Evolutionary conservation across 1,140 invertebrate species (phyloP).

Genomic region (Papilio polytes): DNA sequence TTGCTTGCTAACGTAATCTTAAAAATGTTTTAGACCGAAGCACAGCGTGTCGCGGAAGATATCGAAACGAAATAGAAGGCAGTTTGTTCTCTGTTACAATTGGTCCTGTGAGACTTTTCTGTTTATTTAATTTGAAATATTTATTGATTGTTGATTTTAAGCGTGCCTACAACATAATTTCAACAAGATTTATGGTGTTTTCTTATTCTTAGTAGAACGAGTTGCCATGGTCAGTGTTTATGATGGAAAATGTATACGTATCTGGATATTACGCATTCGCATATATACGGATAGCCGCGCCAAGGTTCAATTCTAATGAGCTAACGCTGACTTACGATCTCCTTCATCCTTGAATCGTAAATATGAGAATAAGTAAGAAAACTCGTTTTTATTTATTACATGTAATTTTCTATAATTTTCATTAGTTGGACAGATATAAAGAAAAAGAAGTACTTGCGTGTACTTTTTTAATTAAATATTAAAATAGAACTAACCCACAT

Average conservation of each 20-base stretch:
- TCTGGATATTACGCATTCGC: background rate
- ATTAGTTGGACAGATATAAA: background rate
- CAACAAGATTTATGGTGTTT: background rate
- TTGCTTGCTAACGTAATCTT: background rate
- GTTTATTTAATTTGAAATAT: too few species aligned
- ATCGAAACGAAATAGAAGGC: background rate
- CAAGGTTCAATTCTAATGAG: slow-evolving; percentile 20
- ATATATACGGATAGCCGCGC: background rate
- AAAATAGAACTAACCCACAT: too few species aligned
- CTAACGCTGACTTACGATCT: slow-evolving; percentile 2
- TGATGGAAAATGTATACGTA: background rate
- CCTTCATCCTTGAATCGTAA: slow-evolving; percentile 15
- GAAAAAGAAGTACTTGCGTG: background rate
- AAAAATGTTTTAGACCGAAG: background rate
- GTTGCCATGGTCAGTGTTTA: background rate
- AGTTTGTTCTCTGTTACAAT: background rate
- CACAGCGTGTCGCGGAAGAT: background rate
- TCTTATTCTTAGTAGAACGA: background rate
- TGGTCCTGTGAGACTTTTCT: background rate
- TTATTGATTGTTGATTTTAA: background rate
- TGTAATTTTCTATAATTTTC: background rate
- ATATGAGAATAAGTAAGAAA: background rate
- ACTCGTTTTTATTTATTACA: background rate
- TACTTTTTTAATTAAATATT: background rate
- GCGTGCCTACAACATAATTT: background rate